Evolutionary conservation across 2,113 vertebrate species (phyloP), one percentile per base, ranked within the genome.

Genomic region (Montifringilla adamsi): DNA sequence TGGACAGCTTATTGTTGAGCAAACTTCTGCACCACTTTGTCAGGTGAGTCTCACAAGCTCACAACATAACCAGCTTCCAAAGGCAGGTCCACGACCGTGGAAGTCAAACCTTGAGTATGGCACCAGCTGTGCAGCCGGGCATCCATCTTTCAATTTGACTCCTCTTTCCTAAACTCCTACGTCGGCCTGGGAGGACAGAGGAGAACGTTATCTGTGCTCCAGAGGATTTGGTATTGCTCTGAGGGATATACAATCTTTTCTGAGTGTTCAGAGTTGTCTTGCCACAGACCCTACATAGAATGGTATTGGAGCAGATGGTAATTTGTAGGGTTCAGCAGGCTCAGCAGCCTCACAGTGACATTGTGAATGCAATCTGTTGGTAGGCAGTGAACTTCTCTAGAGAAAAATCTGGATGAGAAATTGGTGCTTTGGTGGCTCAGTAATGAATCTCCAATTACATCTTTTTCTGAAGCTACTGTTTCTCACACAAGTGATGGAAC

Each of bases 71-170:
- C 4, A 6, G 20, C 27, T 23, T 74, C 28, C 33, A 74, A 84
- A 68, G 33, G 20, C 9, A 56, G 19, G 19, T 26, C 35, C 31
- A 39, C 0, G 0, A 15, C 11, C 1, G 2, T 6, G 35, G 26
- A 50, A 79, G 10, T 10, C 41, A 62, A 87, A 39, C 28, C 17
- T 74, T 62, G 35, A 68, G 47, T 27, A 27, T 26, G 14, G 15
- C 28, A 68, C 33, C 17, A 44, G 17, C 13, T 14, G 31, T 0
- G 0, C 24, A 79, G 10, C 5, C 20, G 60, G 39, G 8, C 31
- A 74, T n/a, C n/a, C 31, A 50, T 2, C 14, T 84, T 84, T 50
- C 17, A 41, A 5, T 39, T 28, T 68, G 24, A 35, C 18, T 74
- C 7, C 15, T 55, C 20, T 21, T 35, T 84, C 15, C 28, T 56